Conservation (phyloP, 2,888 invertebrate genomes). For the Amorpha juglandis region DNA sequence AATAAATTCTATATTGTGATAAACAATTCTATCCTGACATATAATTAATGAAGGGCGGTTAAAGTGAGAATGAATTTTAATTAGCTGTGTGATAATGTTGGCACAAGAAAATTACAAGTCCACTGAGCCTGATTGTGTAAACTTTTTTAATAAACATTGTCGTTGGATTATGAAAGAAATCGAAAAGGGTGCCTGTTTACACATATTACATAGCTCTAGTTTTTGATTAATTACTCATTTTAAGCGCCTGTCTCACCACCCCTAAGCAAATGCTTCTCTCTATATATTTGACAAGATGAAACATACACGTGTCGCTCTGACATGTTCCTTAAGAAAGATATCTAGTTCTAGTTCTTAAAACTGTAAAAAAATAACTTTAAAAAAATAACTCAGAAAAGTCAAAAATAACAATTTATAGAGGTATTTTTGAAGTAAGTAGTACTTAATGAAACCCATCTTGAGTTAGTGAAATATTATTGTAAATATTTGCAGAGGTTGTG, state of each 20-base stretch:
- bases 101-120: slow-evolving; percentile 44
- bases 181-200: neutral
- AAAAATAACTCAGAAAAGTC: too few species aligned
- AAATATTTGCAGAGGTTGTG: slow-evolving; percentile 31
- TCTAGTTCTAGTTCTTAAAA: too few species aligned
- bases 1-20: slow-evolving; percentile 40
- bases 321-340: too few species aligned
- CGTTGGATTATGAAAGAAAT: neutral
- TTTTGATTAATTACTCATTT: neutral
- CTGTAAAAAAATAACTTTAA: too few species aligned
- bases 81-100: slow-evolving; percentile 67
- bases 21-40: slow-evolving; percentile 50
- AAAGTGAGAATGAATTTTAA: slow-evolving; percentile 61
- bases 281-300: too few species aligned
- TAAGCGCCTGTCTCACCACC: neutral
- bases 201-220: neutral
- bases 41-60: slow-evolving; percentile 59
- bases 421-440: too few species aligned
- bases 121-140: neutral
- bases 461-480: neutral
- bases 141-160: neutral
- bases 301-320: too few species aligned
- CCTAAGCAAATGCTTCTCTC: too few species aligned
- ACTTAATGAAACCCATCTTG: slow-evolving; percentile 9
- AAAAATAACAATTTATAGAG: too few species aligned